Conservation (phyloP, 2,888 invertebrate species). For the Leptinotarsa juncta region DNA sequence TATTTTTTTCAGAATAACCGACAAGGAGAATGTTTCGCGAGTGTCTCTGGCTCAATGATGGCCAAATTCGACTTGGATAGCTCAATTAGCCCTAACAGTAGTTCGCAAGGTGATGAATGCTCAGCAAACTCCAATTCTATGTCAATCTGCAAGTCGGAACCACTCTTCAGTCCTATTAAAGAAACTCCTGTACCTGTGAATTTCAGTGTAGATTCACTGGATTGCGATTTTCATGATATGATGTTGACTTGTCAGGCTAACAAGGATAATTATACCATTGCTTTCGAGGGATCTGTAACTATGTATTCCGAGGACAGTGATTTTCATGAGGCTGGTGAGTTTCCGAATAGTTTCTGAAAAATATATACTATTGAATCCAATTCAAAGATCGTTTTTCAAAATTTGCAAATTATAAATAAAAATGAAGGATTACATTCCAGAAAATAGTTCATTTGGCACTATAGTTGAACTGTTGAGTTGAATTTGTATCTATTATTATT, state of each 20-base stretch:
- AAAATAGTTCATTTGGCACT: background rate
- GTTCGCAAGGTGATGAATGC: constrained; percentile 81
- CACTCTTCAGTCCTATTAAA: constrained; percentile 90
- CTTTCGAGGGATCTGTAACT: constrained; percentile 89
- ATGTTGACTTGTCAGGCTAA: constrained; percentile 92
- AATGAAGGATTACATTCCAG: too few species aligned
- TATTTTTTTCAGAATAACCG: constrained; percentile 74
- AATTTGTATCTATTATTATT: too few species aligned
- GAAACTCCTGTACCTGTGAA: constrained; percentile 80
- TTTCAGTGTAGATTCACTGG: constrained; percentile 91
- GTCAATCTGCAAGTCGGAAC: constrained; percentile 92
- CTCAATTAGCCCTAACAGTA: constrained; percentile 80
- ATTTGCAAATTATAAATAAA: too few species aligned
- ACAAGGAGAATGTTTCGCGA: constrained; percentile 85
- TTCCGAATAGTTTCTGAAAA: constrained; percentile 22
- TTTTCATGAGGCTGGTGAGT: constrained; percentile 68
- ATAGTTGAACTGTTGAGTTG: background rate
- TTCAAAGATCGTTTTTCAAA: background rate
- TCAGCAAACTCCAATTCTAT: constrained; percentile 82
- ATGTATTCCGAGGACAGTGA: constrained; percentile 88
- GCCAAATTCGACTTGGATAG: constrained; percentile 83
- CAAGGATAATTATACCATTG: constrained; percentile 95
- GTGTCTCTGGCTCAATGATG: constrained; percentile 84
- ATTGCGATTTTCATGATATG: constrained; percentile 88
- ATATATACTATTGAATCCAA: background rate